Evolutionary conservation across 2,797 vertebrate species (phyloP), one percentile per base, ranked within the genome.

Genomic region (Australoheros facetus): DNA sequence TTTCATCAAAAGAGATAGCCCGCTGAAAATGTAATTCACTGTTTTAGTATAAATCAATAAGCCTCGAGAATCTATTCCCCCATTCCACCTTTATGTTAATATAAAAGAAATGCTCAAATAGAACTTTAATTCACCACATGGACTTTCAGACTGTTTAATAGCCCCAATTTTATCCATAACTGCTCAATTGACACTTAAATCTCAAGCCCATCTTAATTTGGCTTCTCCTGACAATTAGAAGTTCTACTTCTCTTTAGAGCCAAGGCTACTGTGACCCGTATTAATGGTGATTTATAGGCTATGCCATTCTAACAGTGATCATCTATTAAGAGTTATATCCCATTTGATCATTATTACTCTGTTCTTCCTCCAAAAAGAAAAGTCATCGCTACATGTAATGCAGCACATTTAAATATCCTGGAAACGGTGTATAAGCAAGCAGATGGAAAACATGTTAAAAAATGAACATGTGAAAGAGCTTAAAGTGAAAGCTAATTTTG

Each of bases 11-110:
- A 90, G 87, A 89, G 91, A 94, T 87, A 76, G 90, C 91, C 91
- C 81, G 92, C 91, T 93, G 92, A 92, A 94, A 94, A 92, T 93
- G 91, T 91, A 91, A 94, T 94, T 92, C 92, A 93, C 90, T 93
- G 89, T 93, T 93, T 95, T 93, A 91, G 87, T 93, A 91, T 92
- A 90, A 94, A 95, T 95, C 93, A 94, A 94, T 94, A 94, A 86
- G 77, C 77, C 88, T 87, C 85, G 80, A 86, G 85, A 91, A 89
- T 91, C 91, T 85, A 91, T 91, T 88, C 87, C 90, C 90, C 77
- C 87, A 85, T 89, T 90, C 88, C 85, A 93, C 90, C 89, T 93
- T 94, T 93, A 93, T 93, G 92, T 88, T 94, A 94, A 95, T 91
- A 89, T 89, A 86, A 91, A 93, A 93, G 79, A 92, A 91, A 94